Percentiles rank a stretch among this genome's conserved stretches.
Evolutionary conservation across 2,888 invertebrate genomes (phyloP).

Genomic region (Melieria picta): DNA sequence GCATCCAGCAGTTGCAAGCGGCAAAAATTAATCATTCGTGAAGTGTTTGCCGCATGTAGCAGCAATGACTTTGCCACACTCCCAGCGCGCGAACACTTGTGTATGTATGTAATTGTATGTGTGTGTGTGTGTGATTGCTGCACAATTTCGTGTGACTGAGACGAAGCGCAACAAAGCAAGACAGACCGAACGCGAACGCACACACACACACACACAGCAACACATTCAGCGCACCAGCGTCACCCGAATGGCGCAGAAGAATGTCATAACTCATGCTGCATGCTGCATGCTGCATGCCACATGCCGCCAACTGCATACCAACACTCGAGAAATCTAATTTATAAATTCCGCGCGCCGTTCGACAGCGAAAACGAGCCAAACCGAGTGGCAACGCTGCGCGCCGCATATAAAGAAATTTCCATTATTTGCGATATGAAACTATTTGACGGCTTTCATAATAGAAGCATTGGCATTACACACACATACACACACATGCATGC

Average conservation of each 20-base stretch:
- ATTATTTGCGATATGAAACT: conserved; percentile 13
- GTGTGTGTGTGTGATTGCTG: background rate
- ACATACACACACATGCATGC: background rate
- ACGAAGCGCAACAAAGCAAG: conserved; percentile 12
- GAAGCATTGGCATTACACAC: background rate
- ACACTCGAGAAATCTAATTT: conserved; percentile 11
- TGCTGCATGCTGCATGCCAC: background rate
- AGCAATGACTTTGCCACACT: no score
- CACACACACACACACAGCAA: background rate
- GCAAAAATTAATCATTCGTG: conserved; percentile 4
- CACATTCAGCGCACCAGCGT: background rate
- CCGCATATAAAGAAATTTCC: background rate
- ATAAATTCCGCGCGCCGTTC: background rate
- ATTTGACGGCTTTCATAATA: conserved; percentile 18
- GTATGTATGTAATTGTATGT: background rate
- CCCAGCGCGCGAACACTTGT: no score
- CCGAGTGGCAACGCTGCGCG: no score
- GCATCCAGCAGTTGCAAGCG: background rate
- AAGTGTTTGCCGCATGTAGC: background rate
- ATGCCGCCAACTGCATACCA: background rate
- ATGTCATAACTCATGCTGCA: conserved; percentile 17
- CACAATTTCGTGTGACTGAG: background rate
- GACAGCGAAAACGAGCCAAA: no score
- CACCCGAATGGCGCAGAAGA: background rate
- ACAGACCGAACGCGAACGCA: background rate